Percentiles rank a stretch among this genome's conserved stretches.
Conservation (phyloP, 2,888 invertebrate genomes). For the Aplocera efformata region DNA sequence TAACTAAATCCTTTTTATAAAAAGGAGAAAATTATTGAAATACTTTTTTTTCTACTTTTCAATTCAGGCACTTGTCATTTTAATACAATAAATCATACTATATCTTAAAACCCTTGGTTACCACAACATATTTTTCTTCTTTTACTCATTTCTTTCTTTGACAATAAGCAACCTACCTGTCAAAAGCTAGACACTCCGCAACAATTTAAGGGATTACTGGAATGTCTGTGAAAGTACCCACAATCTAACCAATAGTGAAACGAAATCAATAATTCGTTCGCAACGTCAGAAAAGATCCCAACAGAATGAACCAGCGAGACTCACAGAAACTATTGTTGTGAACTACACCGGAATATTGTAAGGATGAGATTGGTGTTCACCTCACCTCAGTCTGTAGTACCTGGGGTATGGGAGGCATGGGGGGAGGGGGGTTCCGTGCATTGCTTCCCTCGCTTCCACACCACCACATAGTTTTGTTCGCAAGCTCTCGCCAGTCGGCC, state of each 20-base stretch:
- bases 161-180: too few species aligned
- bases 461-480: constrained; percentile 72
- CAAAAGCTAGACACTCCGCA: too few species aligned
- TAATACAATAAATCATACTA: too few species aligned
- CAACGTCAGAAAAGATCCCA: background rate
- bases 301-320: constrained; percentile 34
- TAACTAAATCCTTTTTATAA: too few species aligned
- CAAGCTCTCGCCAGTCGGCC: constrained; percentile 53
- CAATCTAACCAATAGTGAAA: constrained; percentile 6
- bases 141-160: too few species aligned
- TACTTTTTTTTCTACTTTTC: too few species aligned
- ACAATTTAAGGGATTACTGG: too few species aligned
- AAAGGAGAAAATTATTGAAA: too few species aligned
- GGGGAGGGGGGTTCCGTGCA: constrained; percentile 39
- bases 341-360: constrained; percentile 49
- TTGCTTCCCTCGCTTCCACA: constrained; percentile 56
- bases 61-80: too few species aligned
- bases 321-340: constrained; percentile 48
- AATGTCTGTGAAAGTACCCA: constrained; percentile 10
- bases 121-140: too few species aligned
- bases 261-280: too few species aligned
- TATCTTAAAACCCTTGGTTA: too few species aligned
- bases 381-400: constrained; percentile 43
- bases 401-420: constrained; percentile 39
- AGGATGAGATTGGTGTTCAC: constrained; percentile 64